Base-by-base conservation (phyloP, 2,888 invertebrate genomes). In the Stenotaenia linearis region DNA sequence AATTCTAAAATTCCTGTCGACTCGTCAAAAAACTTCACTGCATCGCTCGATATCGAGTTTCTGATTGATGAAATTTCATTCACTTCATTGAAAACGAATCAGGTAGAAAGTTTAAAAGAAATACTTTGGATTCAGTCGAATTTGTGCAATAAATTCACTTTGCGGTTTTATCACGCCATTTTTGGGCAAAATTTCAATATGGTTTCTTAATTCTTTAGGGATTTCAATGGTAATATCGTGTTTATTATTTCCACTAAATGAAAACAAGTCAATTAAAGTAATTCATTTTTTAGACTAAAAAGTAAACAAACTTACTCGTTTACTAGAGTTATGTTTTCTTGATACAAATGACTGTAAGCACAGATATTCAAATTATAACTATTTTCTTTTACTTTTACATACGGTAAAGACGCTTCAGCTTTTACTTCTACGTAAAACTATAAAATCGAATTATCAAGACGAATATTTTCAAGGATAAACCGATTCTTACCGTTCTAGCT, bases 281-380 rank as follows among this genome's bases (percentile, higher is more conserved):
- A 5, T 1, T 1, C 10, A 1, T 21, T 21, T 1, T 21, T 2
- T 0, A 18, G 18, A 56, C 56, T 9, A 56, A 18, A 56, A 5
- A 10, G 9, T 12, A 12, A 25, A 10, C 12, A 69, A 69, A 69
- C 25, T 12, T 69, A 69, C 50, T 50, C 18, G 18, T 69, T 69
- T 15, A 69, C 69, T 25, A 69, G 25, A 10, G n/a, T 69, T 9
- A 69, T 28, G 23, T 1, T 15, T 7, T 25, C 25, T 25, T 69
- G 69, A 23, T 69, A 69, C 10, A 69, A 69, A 28, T 69, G 7
- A 28, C 25, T 69, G 12, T 69, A 69, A 0, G 69, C 69, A 28
- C 69, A 69, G 25, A 69, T 69, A 69, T 69, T 69, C 9, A 69
- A 69, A 28, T 28, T 25, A n/a, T 69, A 69, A n/a, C 69, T 69